These are phyloP conservation scores for Drosophila teissieri DNA, from an alignment of 1,140 invertebrate species.

Conservation along the genomic window DNA sequence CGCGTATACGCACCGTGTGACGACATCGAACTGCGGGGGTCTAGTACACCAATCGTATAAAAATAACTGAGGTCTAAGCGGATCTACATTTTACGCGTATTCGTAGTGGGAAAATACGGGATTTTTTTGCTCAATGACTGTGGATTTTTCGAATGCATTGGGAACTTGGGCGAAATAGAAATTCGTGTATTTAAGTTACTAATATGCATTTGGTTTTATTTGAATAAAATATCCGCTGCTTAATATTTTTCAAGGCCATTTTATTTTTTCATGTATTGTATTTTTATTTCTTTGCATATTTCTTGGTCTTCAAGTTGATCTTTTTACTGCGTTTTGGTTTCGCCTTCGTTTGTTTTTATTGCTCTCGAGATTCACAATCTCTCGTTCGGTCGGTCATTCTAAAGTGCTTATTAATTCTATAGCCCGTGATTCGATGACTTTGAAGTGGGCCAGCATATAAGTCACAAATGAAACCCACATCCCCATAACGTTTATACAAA, in stretches of 20 bases:
- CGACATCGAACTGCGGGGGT: constrained; percentile 18
- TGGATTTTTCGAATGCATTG: neutral
- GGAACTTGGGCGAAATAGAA: neutral
- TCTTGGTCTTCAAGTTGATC: constrained; percentile 39
- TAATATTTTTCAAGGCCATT: constrained; percentile 53
- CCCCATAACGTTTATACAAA: constrained; percentile 11
- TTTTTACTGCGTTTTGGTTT: constrained; percentile 27
- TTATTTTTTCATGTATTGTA: constrained; percentile 25
- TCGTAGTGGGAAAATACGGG: constrained; percentile 1
- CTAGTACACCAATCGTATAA: constrained; percentile 33
- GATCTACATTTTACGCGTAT: constrained; percentile 38
- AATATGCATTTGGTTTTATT: constrained; percentile 26
- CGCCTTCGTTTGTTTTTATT: constrained; percentile 51
- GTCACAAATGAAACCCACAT: constrained; percentile 20
- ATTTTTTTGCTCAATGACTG: constrained; percentile 5
- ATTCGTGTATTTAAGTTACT: constrained; percentile 26
- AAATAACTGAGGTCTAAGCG: constrained; percentile 58
- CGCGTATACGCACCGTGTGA: constrained; percentile 68
- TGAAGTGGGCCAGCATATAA: constrained; percentile 52
- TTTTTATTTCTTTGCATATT: constrained; percentile 50
- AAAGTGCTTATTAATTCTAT: constrained; percentile 52
- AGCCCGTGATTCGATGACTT: constrained; percentile 45
- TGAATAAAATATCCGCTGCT: constrained; percentile 36
- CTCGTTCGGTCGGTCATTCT: constrained; percentile 52
- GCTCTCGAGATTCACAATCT: constrained; percentile 66